A percentile compares a stretch with the other conserved stretches of the same genome.
Evolutionary conservation across 1,140 invertebrate species (phyloP).

Genomic region (Penaeus indicus): DNA sequence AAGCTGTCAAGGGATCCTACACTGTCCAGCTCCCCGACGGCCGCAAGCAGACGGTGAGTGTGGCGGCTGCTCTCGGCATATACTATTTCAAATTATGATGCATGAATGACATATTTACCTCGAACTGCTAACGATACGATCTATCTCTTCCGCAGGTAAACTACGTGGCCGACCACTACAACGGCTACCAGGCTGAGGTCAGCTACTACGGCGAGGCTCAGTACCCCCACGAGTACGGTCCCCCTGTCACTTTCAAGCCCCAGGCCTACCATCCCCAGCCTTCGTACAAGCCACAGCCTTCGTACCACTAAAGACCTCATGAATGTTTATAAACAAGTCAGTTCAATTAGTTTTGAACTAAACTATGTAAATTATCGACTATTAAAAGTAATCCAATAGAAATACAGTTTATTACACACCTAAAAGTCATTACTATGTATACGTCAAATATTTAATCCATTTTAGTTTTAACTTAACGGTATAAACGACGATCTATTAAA

Average conservation of each 20-base stretch:
- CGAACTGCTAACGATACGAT: neutral
- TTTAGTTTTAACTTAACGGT: too few relatives aligned
- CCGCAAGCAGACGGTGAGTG: constrained; percentile 72
- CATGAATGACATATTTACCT: neutral
- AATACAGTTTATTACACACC: too few relatives aligned
- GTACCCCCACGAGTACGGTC: constrained; percentile 49
- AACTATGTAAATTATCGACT: neutral
- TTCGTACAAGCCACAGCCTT: neutral
- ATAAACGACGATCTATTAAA: neutral
- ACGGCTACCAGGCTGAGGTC: too few relatives aligned
- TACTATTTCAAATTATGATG: neutral
- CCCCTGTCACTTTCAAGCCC: constrained; percentile 59
- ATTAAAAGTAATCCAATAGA: too few relatives aligned
- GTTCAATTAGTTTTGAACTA: too few relatives aligned
- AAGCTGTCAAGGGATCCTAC: constrained; percentile 68
- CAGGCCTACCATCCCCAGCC: constrained; percentile 9
- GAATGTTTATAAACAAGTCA: neutral
- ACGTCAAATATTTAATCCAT: too few relatives aligned
- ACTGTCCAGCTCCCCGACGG: constrained; percentile 68
- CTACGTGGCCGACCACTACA: constrained; percentile 58
- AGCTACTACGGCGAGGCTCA: constrained; percentile 66
- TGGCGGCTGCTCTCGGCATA: neutral
- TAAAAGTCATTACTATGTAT: neutral
- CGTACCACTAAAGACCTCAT: constrained; percentile 11
- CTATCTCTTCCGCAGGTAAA: neutral